Evolutionary conservation across 2,797 vertebrate species (phyloP), one percentile per base, ranked within the genome.

Genomic region (Rachycentron canadum): DNA sequence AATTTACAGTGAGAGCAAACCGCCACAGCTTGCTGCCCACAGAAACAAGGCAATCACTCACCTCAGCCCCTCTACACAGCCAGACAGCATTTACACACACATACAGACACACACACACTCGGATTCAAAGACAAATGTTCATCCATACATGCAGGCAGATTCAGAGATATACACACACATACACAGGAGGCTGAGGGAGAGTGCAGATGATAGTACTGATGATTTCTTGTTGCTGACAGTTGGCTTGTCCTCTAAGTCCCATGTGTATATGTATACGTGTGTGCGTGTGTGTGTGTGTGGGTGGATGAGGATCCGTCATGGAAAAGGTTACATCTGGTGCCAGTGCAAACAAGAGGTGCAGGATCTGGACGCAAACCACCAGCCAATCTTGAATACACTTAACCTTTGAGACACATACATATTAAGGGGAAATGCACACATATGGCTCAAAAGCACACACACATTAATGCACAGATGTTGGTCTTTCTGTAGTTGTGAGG

Each of bases 41-140:
- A 92, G 91, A 94, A 91, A 90, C 89, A 86, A 89, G 83, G 87
- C 92, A 91, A 92, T 94, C 91, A 91, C 88, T 94, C 92, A 94
- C 86, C 80, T 83, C 77, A 52, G 83, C 75, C 79, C 62, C 85
- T 88, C 63, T 68, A 66, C 78, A 66, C 80, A 73, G 66, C 71
- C 81, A 81, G 73, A 82, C 83, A 75, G 60, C 66, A 63, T 72
- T 52, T 45, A 57, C 26, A 16, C 26, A 63, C 61, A 34, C 61
- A 49, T 19, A 64, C 28, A 52, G n/a, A 14, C 45, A 34, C 61
- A 64, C 19, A 55, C 72, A 21, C 58, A 61, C 40, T 62, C 34
- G 23, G 16, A 64, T 25, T 23, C 43, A 78, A 41, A 81, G 25
- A 65, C 45, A 67, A 63, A 68, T 36, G 62, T 40, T 53, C 56